phyloP scores from a whole-genome alignment of 1,140 invertebrate species.

The Drosophila pruinosa region DNA sequence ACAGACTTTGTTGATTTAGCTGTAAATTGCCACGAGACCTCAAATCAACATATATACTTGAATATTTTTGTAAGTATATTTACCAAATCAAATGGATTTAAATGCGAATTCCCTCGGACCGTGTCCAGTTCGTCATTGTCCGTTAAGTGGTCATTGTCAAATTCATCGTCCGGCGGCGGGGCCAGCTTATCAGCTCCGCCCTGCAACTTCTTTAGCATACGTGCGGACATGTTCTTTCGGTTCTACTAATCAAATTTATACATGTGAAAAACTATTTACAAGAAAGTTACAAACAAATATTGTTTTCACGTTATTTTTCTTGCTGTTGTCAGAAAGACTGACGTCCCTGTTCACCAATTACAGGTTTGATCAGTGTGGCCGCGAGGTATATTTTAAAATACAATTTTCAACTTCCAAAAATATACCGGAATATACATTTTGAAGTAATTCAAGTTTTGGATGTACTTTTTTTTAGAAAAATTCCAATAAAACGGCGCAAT shows the following conservation, averaged over 20 bases:
- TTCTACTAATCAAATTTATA: conserved; percentile 33
- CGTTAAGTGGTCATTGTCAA: conserved; percentile 59
- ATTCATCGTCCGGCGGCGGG: conserved; percentile 55
- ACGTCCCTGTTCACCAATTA: conserved; percentile 18
- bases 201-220: conserved; percentile 86
- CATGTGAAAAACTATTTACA: conserved; percentile 39
- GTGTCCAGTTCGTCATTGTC: conserved; percentile 82
- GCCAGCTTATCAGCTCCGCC: conserved; percentile 83
- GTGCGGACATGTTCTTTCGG: conserved; percentile 85
- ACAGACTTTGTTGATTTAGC: conserved; percentile 85
- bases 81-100: conserved; percentile 69
- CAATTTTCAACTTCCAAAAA: too few relatives aligned
- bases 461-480: too few relatives aligned
- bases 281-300: conserved; percentile 28
- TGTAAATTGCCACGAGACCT: conserved; percentile 19
- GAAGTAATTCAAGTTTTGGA: too few relatives aligned
- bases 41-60: background rate
- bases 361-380: too few relatives aligned
- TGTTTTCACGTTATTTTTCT: conserved; percentile 17
- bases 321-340: conserved; percentile 27
- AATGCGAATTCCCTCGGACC: conserved; percentile 52
- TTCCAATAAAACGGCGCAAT: too few relatives aligned
- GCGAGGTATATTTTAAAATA: too few relatives aligned
- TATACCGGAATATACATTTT: too few relatives aligned
- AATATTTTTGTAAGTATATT: background rate